Conservation (phyloP, 2,113 vertebrate species). For the Pelobates fuscus region DNA sequence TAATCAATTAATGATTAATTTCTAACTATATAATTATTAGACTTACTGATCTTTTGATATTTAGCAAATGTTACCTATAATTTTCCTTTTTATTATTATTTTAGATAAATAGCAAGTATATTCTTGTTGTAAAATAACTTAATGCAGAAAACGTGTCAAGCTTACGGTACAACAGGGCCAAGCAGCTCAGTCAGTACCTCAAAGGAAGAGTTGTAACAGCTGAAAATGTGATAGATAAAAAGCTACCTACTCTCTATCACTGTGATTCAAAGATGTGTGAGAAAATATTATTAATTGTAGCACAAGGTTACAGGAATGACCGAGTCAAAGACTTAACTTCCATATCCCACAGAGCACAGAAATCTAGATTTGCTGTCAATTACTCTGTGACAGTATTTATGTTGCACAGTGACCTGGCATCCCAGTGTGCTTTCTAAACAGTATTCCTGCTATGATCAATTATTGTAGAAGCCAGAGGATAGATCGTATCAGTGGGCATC, state of each 20-base stretch:
- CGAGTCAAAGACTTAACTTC: conserved; percentile 18
- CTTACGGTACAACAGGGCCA: too few relatives aligned
- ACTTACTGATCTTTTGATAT: too few relatives aligned
- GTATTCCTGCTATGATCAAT: conserved; percentile 27
- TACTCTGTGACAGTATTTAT: conserved; percentile 23
- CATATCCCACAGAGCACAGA: conserved; percentile 6
- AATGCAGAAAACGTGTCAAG: too few relatives aligned
- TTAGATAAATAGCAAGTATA: too few relatives aligned
- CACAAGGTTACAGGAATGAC: conserved; percentile 24
- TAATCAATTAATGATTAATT: too few relatives aligned
- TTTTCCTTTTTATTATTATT: too few relatives aligned
- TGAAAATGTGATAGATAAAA: conserved; percentile 8
- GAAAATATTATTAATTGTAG: conserved; percentile 29
- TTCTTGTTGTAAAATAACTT: too few relatives aligned
- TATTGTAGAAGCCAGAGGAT: conserved; percentile 10
- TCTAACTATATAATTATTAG: too few relatives aligned
- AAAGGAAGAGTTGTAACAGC: neutral
- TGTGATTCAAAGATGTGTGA: neutral
- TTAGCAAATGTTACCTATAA: too few relatives aligned
- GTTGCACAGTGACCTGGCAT: conserved; percentile 29
- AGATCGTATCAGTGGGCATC: conserved; percentile 13
- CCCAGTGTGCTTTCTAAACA: conserved; percentile 13
- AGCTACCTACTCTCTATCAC: neutral
- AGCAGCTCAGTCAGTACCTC: neutral
- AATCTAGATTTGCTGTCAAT: conserved; percentile 23